Percentiles rank a stretch among this genome's conserved stretches.
These are phyloP conservation scores for Cerceris ruficornis DNA, from an alignment of 2,888 invertebrate species.

Conservation along the genomic window DNA sequence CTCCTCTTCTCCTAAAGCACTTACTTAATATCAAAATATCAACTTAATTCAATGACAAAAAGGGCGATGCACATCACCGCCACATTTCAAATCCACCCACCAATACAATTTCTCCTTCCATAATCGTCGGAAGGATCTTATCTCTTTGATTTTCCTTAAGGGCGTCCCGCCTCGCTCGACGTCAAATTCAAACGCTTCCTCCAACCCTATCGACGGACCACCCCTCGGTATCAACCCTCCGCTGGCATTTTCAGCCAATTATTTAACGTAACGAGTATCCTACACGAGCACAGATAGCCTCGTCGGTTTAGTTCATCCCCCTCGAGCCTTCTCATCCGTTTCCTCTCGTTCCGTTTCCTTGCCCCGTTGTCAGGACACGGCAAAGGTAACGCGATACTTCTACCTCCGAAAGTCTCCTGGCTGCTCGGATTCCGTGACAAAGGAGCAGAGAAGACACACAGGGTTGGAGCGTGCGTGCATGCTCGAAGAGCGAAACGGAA, in stretches of 20 bases:
- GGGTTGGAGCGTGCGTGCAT: slow-evolving; percentile 17
- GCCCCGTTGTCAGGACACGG: slow-evolving; percentile 11
- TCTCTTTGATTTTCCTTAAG: no score
- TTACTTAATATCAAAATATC: no score
- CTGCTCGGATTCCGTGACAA: slow-evolving; percentile 43
- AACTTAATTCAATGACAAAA: no score
- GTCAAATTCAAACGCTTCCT: slow-evolving; percentile 17
- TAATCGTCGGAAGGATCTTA: no score
- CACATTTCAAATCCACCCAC: no score
- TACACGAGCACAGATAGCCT: neutral
- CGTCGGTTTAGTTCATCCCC: no score
- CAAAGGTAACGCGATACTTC: slow-evolving; percentile 66
- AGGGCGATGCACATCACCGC: no score
- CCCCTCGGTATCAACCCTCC: slow-evolving; percentile 45
- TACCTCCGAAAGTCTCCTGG: slow-evolving; percentile 39
- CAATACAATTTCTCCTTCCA: no score
- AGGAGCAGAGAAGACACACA: slow-evolving; percentile 11
- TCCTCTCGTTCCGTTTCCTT: neutral
- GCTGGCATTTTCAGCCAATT: slow-evolving; percentile 46
- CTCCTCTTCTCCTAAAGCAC: no score
- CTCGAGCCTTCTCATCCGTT: slow-evolving; percentile 13
- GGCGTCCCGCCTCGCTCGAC: neutral
- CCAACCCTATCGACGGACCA: slow-evolving; percentile 41
- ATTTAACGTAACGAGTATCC: slow-evolving; percentile 38
- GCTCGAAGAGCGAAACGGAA: neutral